Evolutionary conservation across 2,113 vertebrate species (phyloP).

Genomic region (Nothoprocta pentlandii): DNA sequence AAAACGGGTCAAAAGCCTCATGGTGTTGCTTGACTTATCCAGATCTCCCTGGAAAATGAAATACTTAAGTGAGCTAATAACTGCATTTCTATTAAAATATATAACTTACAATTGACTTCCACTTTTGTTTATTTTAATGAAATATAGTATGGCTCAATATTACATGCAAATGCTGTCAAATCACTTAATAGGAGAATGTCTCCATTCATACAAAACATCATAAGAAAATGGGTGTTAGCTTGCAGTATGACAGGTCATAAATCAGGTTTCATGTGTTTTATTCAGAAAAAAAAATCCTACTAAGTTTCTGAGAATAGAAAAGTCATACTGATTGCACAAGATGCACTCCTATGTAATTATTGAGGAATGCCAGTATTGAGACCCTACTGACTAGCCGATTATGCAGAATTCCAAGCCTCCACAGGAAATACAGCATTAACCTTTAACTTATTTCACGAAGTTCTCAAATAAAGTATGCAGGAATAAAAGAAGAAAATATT

Average conservation of each 20-base stretch:
- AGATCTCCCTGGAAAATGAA: conserved; percentile 14
- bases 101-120: not conserved
- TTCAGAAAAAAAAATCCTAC: not conserved
- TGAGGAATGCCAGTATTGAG: not conserved
- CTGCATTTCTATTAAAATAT: not conserved
- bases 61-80: not conserved
- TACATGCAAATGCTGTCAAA: not conserved
- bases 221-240: not conserved
- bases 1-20: conserved; percentile 20
- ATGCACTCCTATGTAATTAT: not conserved
- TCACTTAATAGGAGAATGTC: not conserved
- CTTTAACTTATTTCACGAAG: not conserved
- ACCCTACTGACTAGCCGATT: not conserved
- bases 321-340: not conserved
- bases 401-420: not conserved
- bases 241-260: not conserved
- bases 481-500: not conserved
- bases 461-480: not conserved
- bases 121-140: not conserved
- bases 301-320: not conserved
- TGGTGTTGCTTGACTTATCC: not conserved
- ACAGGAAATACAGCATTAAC: not conserved
- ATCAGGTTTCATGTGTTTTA: not conserved
- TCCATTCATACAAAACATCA: not conserved
- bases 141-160: not conserved